Percentiles rank a stretch among this genome's conserved stretches.
Evolutionary conservation across 2,113 vertebrate genomes (phyloP).

Genomic region (Calidris pygmaea): DNA sequence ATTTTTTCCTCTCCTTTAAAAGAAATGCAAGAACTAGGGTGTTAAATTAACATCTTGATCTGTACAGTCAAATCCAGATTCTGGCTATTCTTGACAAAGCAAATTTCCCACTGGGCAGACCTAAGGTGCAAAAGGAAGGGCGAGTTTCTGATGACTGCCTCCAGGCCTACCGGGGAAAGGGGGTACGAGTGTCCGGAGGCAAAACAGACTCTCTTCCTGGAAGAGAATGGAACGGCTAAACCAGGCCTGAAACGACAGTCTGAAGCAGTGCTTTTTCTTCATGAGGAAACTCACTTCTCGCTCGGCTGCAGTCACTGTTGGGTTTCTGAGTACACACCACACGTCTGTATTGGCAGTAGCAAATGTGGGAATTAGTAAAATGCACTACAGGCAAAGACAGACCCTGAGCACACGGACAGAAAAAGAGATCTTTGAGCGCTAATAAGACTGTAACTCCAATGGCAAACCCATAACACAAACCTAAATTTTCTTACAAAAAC

Average conservation of each 20-base stretch:
- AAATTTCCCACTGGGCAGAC: background rate
- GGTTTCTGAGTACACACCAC: background rate
- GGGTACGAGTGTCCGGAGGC: background rate
- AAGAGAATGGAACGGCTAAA: background rate
- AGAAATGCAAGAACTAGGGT: background rate
- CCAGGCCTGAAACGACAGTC: background rate
- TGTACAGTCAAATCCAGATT: background rate
- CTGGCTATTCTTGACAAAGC: background rate
- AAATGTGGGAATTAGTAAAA: background rate
- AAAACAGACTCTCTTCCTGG: background rate
- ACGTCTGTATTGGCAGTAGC: fast-evolving
- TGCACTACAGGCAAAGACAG: background rate
- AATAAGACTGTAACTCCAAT: background rate
- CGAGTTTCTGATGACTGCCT: background rate
- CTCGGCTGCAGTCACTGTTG: background rate
- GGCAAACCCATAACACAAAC: background rate
- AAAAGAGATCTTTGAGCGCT: background rate
- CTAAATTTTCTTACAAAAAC: background rate
- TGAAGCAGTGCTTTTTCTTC: background rate
- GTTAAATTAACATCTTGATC: background rate
- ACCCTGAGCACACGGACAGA: background rate
- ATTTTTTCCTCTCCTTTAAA: background rate
- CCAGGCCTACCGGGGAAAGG: background rate
- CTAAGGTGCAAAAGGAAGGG: background rate
- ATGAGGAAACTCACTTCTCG: background rate